These are phyloP conservation scores for Drosophila incognita DNA, from an alignment of 2,888 invertebrate genomes.

Conservation along the genomic window DNA sequence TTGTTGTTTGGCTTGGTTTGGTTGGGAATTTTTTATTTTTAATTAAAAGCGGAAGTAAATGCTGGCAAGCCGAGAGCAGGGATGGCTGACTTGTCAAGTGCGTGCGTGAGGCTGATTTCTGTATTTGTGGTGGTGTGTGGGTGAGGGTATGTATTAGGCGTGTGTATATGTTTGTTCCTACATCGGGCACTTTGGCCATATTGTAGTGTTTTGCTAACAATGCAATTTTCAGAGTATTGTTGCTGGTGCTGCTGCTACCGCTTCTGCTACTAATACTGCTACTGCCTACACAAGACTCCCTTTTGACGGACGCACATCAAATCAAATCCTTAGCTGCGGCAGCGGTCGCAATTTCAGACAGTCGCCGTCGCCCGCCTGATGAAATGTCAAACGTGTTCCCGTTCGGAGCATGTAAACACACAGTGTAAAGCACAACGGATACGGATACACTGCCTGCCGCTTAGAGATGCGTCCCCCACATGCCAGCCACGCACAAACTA, in stretches of 20 bases:
- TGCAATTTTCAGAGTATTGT: constrained; percentile 80
- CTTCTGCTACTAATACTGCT: constrained; percentile 50
- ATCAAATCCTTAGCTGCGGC: constrained; percentile 58
- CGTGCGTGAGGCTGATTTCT: constrained; percentile 40
- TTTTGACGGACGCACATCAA: constrained; percentile 75
- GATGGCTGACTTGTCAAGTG: constrained; percentile 61
- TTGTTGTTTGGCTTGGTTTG: constrained; percentile 78
- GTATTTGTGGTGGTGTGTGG: constrained; percentile 17
- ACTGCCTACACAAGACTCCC: constrained; percentile 43
- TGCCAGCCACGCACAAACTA: constrained; percentile 73
- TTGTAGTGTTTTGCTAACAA: constrained; percentile 82
- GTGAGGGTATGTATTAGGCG: constrained; percentile 27
- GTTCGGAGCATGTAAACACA: constrained; percentile 37
- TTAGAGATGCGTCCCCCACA: constrained; percentile 40
- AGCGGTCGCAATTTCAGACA: constrained; percentile 65
- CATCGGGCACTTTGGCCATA: constrained; percentile 76
- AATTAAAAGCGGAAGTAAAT: constrained; percentile 81
- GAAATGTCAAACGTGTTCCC: constrained; percentile 79
- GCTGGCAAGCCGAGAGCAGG: constrained; percentile 51
- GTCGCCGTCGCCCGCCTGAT: constrained; percentile 58
- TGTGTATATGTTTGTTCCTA: constrained; percentile 41
- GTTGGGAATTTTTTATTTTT: constrained; percentile 76
- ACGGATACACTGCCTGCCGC: constrained; percentile 58
- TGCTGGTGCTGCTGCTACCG: constrained; percentile 55
- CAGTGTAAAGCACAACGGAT: constrained; percentile 46